A percentile compares a stretch with the other conserved stretches of the same genome.
Evolutionary conservation across 2,113 vertebrate species (phyloP).

Genomic region (rat (Rattus norvegicus)): GRCr8 NC_086019.1:9870001-9870500

Average conservation of each 20-base stretch:
- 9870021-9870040: not conserved
- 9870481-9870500: not conserved
- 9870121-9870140: not conserved
- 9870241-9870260: not conserved
- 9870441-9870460: not conserved
- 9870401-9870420: not conserved
- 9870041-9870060: constrained; percentile 11
- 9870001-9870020: not conserved
- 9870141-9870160: not conserved
- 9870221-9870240: not conserved
- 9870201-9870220: not conserved
- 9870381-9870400: not conserved
- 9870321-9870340: not conserved
- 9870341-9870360: not conserved
- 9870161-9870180: accelerated
- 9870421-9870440: not conserved
- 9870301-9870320: too few relatives aligned
- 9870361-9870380: not conserved
- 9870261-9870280: too few relatives aligned
- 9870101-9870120: not conserved
- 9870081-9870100: not conserved
- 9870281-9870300: too few relatives aligned
- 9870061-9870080: not conserved
- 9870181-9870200: not conserved
- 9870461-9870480: not conserved